Evolutionary conservation across 1,140 invertebrate species (phyloP).

Genomic region (Cydia pomonella): DNA sequence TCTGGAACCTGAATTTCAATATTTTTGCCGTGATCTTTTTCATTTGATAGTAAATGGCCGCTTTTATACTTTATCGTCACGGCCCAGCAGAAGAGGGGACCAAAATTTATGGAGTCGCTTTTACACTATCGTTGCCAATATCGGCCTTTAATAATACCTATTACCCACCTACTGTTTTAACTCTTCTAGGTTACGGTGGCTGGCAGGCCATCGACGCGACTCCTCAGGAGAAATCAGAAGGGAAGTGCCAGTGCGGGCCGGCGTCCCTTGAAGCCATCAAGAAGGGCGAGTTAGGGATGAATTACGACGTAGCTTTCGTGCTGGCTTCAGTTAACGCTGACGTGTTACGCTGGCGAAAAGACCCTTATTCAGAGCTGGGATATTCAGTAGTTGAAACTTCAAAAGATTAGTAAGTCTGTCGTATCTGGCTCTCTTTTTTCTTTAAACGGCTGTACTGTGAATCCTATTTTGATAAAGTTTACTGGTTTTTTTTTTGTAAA

Average conservation of each 20-base stretch:
- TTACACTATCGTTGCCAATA: too few species aligned
- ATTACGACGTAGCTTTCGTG: slow-evolving; percentile 87
- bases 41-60: too few species aligned
- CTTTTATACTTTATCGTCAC: too few species aligned
- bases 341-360: slow-evolving; percentile 83
- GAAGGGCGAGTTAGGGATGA: slow-evolving; percentile 85
- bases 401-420: slow-evolving; percentile 83
- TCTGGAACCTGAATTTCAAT: too few species aligned
- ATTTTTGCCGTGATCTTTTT: too few species aligned
- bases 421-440: too few species aligned
- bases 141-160: neutral
- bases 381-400: slow-evolving; percentile 85
- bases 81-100: too few species aligned
- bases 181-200: slow-evolving; percentile 83
- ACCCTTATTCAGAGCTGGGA: slow-evolving; percentile 81
- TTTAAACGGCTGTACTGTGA: too few species aligned
- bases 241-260: slow-evolving; percentile 85
- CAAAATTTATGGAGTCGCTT: too few species aligned
- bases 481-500: too few species aligned
- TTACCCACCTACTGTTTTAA: slow-evolving; percentile 18
- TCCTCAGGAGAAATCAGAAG: slow-evolving; percentile 85
- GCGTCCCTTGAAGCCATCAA: slow-evolving; percentile 85
- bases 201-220: slow-evolving; percentile 89
- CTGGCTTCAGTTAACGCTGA: slow-evolving; percentile 84
- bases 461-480: too few species aligned